Conservation (phyloP, 2,797 vertebrate species). For the Aythya fuligula region DNA sequence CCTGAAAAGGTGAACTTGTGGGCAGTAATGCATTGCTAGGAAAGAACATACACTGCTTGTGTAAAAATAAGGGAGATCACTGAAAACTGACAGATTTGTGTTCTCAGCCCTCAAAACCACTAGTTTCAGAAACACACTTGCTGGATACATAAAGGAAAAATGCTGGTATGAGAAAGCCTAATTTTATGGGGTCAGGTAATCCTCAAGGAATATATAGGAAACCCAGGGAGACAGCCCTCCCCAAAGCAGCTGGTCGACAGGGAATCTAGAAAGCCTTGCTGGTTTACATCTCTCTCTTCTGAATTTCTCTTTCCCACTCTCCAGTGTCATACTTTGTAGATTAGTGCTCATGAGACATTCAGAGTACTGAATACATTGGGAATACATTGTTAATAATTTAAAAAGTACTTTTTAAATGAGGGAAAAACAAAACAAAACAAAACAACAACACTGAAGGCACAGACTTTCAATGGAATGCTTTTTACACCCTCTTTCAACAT, state of each 20-base stretch:
- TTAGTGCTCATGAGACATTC: not conserved
- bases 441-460: not conserved
- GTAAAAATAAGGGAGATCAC: not conserved
- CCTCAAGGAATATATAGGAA: not conserved
- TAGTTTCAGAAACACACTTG: not conserved
- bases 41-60: not conserved
- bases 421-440: too few relatives aligned
- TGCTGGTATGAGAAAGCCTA: not conserved
- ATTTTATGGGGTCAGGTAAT: not conserved
- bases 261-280: not conserved
- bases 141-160: not conserved
- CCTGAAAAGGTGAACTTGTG: constrained; percentile 31
- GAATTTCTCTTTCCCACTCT: not conserved
- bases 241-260: fast-evolving
- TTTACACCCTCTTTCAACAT: not conserved
- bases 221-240: not conserved
- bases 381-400: not conserved
- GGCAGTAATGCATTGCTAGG: not conserved
- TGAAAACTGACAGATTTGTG: not conserved
- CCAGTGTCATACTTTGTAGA: not conserved
- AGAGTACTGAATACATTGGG: not conserved
- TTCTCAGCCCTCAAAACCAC: not conserved
- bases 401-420: not conserved
- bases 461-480: not conserved
- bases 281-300: not conserved